phyloP scores from a whole-genome alignment of 2,888 invertebrate species.

The Euplexia lucipara region DNA sequence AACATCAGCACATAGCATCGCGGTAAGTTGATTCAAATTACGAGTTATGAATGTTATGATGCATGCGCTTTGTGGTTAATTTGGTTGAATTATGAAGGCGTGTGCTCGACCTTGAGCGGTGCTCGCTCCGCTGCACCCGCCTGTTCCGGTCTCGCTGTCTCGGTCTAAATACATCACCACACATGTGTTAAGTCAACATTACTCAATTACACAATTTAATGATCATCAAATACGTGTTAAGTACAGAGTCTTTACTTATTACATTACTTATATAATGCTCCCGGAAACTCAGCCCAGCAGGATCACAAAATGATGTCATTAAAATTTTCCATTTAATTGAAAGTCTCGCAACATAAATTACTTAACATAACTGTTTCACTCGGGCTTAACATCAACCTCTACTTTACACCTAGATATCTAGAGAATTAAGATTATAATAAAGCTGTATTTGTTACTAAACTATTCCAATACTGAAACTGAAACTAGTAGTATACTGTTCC shows the following conservation, averaged over 20 bases:
- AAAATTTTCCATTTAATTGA: slow-evolving; percentile 33
- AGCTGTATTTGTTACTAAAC: too few relatives aligned
- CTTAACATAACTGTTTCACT: slow-evolving; percentile 2
- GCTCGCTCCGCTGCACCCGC: slow-evolving; percentile 79
- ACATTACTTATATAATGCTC: slow-evolving; percentile 29
- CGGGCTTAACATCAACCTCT: not conserved
- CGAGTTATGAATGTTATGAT: slow-evolving; percentile 54
- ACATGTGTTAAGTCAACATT: slow-evolving; percentile 77
- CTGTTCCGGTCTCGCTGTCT: slow-evolving; percentile 83
- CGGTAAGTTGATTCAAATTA: slow-evolving; percentile 38
- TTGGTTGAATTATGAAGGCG: slow-evolving; percentile 75
- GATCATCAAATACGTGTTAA: slow-evolving; percentile 30
- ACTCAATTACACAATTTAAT: slow-evolving; percentile 65
- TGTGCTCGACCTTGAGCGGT: slow-evolving; percentile 82
- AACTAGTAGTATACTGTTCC: too few relatives aligned
- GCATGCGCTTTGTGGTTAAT: slow-evolving; percentile 68
- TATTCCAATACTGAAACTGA: not conserved
- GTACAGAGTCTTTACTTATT: slow-evolving; percentile 14
- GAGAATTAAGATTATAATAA: too few relatives aligned
- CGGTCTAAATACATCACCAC: slow-evolving; percentile 78
- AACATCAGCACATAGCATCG: slow-evolving; percentile 20
- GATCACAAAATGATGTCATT: slow-evolving; percentile 49
- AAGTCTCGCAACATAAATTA: slow-evolving; percentile 15
- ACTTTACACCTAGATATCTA: not conserved
- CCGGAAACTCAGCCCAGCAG: slow-evolving; percentile 25